Base-by-base conservation (phyloP, 1,140 invertebrate species). In the Drosophila subpulchrella region DNA sequence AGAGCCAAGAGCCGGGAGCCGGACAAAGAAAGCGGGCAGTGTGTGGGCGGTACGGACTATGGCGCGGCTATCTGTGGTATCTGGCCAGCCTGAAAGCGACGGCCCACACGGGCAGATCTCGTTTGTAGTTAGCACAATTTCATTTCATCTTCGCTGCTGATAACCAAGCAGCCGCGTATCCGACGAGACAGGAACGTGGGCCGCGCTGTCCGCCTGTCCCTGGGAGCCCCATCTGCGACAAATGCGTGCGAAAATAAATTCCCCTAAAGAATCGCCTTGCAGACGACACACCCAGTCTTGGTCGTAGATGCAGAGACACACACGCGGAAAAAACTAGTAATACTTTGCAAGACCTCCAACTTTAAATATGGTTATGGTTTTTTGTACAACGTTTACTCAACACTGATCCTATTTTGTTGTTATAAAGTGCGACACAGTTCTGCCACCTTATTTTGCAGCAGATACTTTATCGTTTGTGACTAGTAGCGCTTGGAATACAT, bases 121-220 rank as follows among this genome's bases (percentile, higher is more conserved):
- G 84, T 89, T 86, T 79, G 75, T 86, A 82, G 83, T 86, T 88
- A 88, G 83, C 82, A 88, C 79, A 86, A 88, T 85, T 77, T 86
- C 72, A 79, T 79, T 79, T 83, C 83, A 79, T 83, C 83, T 88
- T 89, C 59, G 53, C 63, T 70, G 75, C 75, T 88, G 75, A 82
- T 79, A 88, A 88, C 67, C 50, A 55, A 59, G 56, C 62, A 78
- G 74, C 73, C 61, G 50, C 62, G 72, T 47, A 48, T 76, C 42
- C 56, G 68, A 56, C 62, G 44, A 47, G 53, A 50, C 66, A 59
- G 73, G 32, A 66, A 71, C 81, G 81, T 84, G 81, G 75, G 83
- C 51, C 47, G 80, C 48, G 44, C 17, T 57, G 46, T 30, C 42
- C 30, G 39, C 36, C 38, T 8, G 41, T 56, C 42, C 15, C 20